These are phyloP conservation scores for Ceyx cyanopectus DNA, from an alignment of 2,113 vertebrate genomes.

Conservation along the genomic window DNA sequence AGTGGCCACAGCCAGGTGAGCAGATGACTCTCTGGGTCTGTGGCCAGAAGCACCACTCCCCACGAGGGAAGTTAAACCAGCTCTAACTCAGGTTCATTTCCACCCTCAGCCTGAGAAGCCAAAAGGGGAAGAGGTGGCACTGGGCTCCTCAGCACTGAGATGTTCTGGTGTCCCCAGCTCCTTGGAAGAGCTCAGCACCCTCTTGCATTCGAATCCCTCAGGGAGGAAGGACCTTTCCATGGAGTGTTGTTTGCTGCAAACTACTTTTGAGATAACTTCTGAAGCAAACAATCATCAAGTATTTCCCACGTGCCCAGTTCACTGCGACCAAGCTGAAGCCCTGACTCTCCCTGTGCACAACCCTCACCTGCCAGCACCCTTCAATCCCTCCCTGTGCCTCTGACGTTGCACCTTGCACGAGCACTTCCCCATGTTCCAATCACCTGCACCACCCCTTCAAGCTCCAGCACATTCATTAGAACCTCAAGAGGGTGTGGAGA, in stretches of 20 bases:
- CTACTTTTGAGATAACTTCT: background rate
- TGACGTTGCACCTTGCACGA: fast-evolving
- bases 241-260: background rate
- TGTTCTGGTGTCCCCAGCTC: fast-evolving
- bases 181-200: background rate
- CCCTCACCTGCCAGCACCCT: background rate
- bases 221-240: background rate
- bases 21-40: fast-evolving
- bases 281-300: background rate
- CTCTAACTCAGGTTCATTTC: background rate
- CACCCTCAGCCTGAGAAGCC: background rate
- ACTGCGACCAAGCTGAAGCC: background rate
- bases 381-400: background rate
- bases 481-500: fast-evolving
- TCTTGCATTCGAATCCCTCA: fast-evolving
- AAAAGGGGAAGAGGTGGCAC: background rate
- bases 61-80: fast-evolving
- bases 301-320: fast-evolving
- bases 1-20: fast-evolving
- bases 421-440: fast-evolving
- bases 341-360: fast-evolving
- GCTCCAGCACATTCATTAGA: fast-evolving
- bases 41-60: background rate
- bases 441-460: background rate
- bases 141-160: fast-evolving